Evolutionary conservation across 1,140 invertebrate species (phyloP).

Genomic region (Eufriesea mexicana): DNA sequence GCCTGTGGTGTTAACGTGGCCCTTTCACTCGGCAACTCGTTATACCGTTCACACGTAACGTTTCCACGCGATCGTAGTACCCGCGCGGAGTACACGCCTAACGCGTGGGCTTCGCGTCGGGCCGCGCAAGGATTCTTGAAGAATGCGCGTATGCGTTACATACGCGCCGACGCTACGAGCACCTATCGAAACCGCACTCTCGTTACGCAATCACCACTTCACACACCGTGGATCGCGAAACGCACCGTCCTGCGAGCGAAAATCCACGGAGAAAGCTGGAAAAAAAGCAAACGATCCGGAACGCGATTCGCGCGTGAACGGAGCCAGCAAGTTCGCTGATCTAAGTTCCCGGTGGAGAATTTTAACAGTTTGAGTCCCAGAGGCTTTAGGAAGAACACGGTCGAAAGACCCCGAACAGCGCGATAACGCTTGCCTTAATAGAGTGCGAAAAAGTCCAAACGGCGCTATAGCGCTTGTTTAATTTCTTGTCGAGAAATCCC

Average conservation of each 20-base stretch:
- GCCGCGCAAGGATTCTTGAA: slow-evolving; percentile 22
- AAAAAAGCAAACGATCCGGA: not conserved
- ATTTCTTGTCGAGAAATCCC: too few species aligned
- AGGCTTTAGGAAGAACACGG: too few species aligned
- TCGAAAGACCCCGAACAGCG: too few species aligned
- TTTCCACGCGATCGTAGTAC: slow-evolving; percentile 30
- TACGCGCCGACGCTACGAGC: too few species aligned
- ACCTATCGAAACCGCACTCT: slow-evolving; percentile 30
- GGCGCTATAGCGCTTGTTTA: too few species aligned
- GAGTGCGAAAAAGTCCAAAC: too few species aligned
- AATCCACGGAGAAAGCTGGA: not conserved
- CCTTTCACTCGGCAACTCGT: slow-evolving; percentile 56
- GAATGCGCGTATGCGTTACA: not conserved
- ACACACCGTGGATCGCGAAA: not conserved
- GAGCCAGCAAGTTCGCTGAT: not conserved
- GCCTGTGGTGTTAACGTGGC: not conserved
- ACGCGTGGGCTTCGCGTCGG: slow-evolving; percentile 32
- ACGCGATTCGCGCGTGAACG: not conserved
- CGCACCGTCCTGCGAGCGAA: not conserved
- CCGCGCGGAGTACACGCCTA: slow-evolving; percentile 30
- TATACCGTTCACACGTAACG: slow-evolving; percentile 46
- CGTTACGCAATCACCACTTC: not conserved
- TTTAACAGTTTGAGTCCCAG: too few species aligned
- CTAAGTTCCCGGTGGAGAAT: too few species aligned
- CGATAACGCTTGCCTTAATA: too few species aligned